Conservation (phyloP, 1,140 invertebrate species). For the Ladona fulva region DNA sequence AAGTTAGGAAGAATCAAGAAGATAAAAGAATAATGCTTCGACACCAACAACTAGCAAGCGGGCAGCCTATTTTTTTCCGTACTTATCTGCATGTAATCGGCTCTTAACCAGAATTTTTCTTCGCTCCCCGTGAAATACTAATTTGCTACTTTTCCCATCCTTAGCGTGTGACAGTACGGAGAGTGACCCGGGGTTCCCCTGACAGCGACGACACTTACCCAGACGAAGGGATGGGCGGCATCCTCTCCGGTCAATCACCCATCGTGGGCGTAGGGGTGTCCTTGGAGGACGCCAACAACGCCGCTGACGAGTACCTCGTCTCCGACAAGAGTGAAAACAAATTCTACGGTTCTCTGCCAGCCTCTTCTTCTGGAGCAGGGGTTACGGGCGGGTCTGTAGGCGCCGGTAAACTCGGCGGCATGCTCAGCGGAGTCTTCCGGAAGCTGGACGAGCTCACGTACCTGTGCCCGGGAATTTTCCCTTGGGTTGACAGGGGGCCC, state of each 20-base stretch:
- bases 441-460: conserved; percentile 56
- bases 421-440: conserved; percentile 36
- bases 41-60: no score
- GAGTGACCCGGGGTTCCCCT: conserved; percentile 49
- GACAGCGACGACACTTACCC: conserved; percentile 75
- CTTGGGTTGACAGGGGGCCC: conserved; percentile 77
- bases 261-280: conserved; percentile 21
- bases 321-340: conserved; percentile 74
- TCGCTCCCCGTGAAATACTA: no score
- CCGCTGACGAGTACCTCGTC: conserved; percentile 75
- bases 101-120: no score
- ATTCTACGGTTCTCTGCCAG: conserved; percentile 59
- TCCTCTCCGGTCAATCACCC: conserved; percentile 40
- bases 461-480: conserved; percentile 74
- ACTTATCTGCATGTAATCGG: no score
- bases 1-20: no score
- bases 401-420: conserved; percentile 35
- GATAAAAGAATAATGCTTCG: no score
- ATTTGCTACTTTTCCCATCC: no score
- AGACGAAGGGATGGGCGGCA: conserved; percentile 65
- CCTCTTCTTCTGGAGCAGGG: conserved; percentile 29
- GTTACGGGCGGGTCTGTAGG: conserved; percentile 38
- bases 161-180: background rate
- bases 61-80: no score
- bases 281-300: background rate